phyloP scores from a whole-genome alignment of 2,888 invertebrate species.

The Hedya salicella region DNA sequence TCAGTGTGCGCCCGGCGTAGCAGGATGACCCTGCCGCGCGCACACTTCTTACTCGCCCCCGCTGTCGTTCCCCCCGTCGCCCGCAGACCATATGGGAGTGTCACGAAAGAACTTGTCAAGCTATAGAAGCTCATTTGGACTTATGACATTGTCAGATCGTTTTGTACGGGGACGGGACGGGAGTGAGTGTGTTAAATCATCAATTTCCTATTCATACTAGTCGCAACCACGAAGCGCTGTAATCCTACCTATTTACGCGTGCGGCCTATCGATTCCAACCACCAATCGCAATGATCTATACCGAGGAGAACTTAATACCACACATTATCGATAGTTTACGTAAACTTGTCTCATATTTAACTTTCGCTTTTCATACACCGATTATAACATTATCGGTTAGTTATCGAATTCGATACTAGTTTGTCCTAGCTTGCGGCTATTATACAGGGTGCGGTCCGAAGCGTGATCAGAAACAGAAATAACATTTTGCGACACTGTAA shows the following conservation, averaged over 20 bases:
- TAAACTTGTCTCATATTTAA: slow-evolving; percentile 46
- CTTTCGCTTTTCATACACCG: slow-evolving; percentile 53
- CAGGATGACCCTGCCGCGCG: too few species aligned
- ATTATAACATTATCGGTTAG: slow-evolving; percentile 58
- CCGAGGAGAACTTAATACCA: slow-evolving; percentile 55
- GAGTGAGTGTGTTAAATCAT: not conserved
- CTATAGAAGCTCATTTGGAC: too few species aligned
- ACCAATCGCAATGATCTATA: slow-evolving; percentile 46
- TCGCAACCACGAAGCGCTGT: not conserved
- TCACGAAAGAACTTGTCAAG: too few species aligned
- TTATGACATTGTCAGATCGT: too few species aligned
- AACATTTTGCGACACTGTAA: too few species aligned
- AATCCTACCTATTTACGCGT: slow-evolving; percentile 11
- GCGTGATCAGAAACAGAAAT: too few species aligned
- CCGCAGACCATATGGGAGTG: too few species aligned
- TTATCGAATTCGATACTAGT: slow-evolving; percentile 59
- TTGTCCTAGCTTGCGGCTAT: slow-evolving; percentile 16
- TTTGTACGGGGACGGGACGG: too few species aligned
- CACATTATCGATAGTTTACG: slow-evolving; percentile 52
- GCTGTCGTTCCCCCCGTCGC: too few species aligned
- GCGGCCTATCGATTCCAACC: slow-evolving; percentile 21
- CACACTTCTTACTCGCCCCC: too few species aligned
- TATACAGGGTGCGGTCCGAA: too few species aligned
- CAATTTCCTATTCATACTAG: slow-evolving; percentile 11
- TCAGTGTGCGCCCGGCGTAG: too few species aligned